Base-by-base conservation (phyloP, 2,797 vertebrate genomes). In the Thunnus albacares region DNA sequence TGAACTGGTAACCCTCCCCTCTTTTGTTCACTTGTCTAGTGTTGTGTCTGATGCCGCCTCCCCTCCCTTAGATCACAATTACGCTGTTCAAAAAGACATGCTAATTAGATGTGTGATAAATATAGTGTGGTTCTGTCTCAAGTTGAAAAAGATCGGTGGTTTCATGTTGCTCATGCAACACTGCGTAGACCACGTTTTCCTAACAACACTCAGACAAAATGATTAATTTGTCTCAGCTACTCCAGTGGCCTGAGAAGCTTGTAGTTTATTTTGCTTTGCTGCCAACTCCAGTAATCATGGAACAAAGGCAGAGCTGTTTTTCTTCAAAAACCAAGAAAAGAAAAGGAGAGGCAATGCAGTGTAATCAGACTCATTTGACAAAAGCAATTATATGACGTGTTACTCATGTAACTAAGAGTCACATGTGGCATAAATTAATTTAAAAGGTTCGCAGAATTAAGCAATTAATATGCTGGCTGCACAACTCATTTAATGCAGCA, bases 101-200 rank as follows among this genome's bases (percentile, higher is more conserved):
- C 56, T 79, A 59, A 86, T 83, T 77, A 85, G 65, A 72, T 47
- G 58, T 58, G 70, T 22, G 79, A 76, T 87, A 70, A 73, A 83
- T 79, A 64, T 35, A 72, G 69, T 59, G 41, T 17, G 47, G 4
- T 52, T 73, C 41, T 3, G 62, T 51, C 33, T 85, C 49, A 49
- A 11, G 55, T 26, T 53, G 64, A 73, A 71, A 59, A 49, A 65
- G 8, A 68, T 43, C 49, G n/a, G 13, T 20, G 47, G 72, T 65
- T 73, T 63, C 45, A n/a, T 56, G 33, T 9, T 38, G 61, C 41
- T 35, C 0, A 12, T 65, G 61, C 11, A 55, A 59, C 24, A 28
- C 65, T 28, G 61, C 53, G n/a, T 18, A 66, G 43, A 30, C n/a
- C 24, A 5, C 22, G 6, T 3, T 80, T 75, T 53, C 60, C 17